Conservation (phyloP, 2,888 invertebrate species). For the Ophion obscuratus region DNA sequence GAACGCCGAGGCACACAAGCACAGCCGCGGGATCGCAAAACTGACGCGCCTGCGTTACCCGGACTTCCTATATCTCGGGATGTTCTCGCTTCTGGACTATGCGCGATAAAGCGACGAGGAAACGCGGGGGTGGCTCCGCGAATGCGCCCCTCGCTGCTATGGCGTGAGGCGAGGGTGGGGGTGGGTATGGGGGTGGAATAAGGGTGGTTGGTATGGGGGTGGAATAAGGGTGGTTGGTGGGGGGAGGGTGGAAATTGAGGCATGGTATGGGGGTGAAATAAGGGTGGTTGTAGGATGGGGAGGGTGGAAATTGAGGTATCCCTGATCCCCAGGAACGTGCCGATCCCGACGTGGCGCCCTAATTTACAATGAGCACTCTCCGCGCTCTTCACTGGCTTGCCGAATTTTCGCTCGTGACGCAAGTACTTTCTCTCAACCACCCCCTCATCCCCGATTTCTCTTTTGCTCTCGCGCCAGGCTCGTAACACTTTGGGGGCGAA, state of each 20-base stretch:
- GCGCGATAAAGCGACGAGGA: conserved; percentile 38
- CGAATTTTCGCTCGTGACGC: conserved; percentile 51
- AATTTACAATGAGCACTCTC: conserved; percentile 61
- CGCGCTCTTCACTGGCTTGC: conserved; percentile 42
- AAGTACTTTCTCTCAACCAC: conserved; percentile 12
- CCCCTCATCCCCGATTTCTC: not conserved
- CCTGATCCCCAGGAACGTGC: conserved; percentile 66
- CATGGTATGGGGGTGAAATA: not conserved
- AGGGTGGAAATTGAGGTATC: conserved; percentile 41
- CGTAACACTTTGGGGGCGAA: conserved; percentile 44
- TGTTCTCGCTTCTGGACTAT: conserved; percentile 42
- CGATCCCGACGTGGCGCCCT: conserved; percentile 58
- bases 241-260: conserved; percentile 28
- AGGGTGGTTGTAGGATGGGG: not conserved
- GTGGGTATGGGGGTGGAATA: conserved; percentile 3
- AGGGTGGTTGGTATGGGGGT: conserved; percentile 3
- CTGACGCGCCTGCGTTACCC: conserved; percentile 73
- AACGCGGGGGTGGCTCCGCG: conserved; percentile 51
- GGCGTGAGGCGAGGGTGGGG: not conserved
- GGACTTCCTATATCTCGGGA: conserved; percentile 19
- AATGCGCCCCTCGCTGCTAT: conserved; percentile 48
- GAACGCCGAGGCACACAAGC: conserved; percentile 71
- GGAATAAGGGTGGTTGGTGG: not conserved
- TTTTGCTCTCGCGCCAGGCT: conserved; percentile 23
- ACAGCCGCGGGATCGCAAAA: conserved; percentile 72